A percentile compares a stretch with the other conserved stretches of the same genome.
Evolutionary conservation across 1,140 invertebrate species (phyloP).

Genomic region (Tetramorium parvispinum): DNA sequence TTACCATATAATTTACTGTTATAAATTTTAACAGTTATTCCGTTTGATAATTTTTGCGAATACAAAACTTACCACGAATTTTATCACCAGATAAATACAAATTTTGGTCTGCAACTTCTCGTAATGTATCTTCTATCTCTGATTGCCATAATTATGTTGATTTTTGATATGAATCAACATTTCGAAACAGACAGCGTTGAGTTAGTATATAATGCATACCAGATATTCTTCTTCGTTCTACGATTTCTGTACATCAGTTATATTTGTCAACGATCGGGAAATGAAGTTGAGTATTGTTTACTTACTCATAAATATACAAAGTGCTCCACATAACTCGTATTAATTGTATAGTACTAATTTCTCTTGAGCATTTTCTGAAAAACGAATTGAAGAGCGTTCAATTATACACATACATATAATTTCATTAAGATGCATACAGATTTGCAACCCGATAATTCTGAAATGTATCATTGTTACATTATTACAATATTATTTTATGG

Average conservation of each 20-base stretch:
- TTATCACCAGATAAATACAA: slow-evolving; percentile 20
- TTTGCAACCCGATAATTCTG: too few relatives aligned
- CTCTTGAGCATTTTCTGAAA: too few relatives aligned
- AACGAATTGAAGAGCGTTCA: too few relatives aligned
- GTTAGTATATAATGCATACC: background rate
- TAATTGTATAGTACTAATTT: background rate
- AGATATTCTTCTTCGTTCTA: background rate
- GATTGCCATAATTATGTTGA: background rate
- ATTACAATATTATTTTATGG: too few relatives aligned
- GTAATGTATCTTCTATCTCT: background rate
- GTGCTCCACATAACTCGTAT: too few relatives aligned
- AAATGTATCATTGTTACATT: too few relatives aligned
- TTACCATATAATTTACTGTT: background rate
- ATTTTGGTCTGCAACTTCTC: slow-evolving; percentile 25
- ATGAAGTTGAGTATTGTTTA: slow-evolving; percentile 31
- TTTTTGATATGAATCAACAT: background rate
- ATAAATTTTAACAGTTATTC: background rate
- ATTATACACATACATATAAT: too few relatives aligned
- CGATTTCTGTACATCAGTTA: slow-evolving; percentile 17
- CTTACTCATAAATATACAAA: background rate
- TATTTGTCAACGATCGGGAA: slow-evolving; percentile 31
- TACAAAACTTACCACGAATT: background rate
- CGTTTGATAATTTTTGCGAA: background rate
- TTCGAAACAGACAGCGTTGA: background rate
- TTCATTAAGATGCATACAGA: too few relatives aligned